Percentiles rank a stretch among this genome's conserved stretches.
These are phyloP conservation scores for Scalopus aquaticus DNA, from an alignment of 2,113 vertebrate species.

Conservation along the genomic window DNA sequence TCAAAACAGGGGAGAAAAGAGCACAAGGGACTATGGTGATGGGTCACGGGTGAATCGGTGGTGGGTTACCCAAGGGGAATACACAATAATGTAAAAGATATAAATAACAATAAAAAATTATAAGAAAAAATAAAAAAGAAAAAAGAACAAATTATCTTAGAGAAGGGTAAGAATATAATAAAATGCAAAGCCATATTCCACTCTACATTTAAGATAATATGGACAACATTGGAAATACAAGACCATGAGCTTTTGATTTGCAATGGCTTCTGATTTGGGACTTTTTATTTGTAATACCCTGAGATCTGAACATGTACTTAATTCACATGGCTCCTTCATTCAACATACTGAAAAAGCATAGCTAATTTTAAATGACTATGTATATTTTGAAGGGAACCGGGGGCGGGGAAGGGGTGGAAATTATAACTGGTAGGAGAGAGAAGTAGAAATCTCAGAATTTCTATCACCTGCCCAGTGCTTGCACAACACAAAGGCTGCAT, in stretches of 20 bases:
- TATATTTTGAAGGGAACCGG: not conserved
- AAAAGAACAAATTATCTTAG: too few species aligned
- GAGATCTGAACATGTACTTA: not conserved
- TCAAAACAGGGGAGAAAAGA: too few species aligned
- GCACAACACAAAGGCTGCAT: not conserved
- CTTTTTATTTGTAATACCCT: not conserved
- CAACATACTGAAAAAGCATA: not conserved
- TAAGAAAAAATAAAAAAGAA: too few species aligned
- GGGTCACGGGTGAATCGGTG: too few species aligned
- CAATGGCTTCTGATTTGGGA: not conserved
- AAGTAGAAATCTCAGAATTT: not conserved
- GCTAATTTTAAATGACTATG: not conserved
- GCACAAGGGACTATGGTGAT: too few species aligned
- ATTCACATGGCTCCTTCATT: conserved; percentile 24
- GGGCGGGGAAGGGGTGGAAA: too few species aligned
- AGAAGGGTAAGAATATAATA: not conserved
- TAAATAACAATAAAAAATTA: too few species aligned
- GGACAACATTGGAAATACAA: not conserved
- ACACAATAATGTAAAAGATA: too few species aligned
- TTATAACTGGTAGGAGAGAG: not conserved
- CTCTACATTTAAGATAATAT: not conserved
- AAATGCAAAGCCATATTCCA: not conserved
- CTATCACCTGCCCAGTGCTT: not conserved
- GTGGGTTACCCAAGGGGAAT: too few species aligned
- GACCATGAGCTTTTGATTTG: not conserved